These are phyloP conservation scores for Argyrosomus japonicus DNA, from an alignment of 2,113 vertebrate genomes.

Conservation along the genomic window DNA sequence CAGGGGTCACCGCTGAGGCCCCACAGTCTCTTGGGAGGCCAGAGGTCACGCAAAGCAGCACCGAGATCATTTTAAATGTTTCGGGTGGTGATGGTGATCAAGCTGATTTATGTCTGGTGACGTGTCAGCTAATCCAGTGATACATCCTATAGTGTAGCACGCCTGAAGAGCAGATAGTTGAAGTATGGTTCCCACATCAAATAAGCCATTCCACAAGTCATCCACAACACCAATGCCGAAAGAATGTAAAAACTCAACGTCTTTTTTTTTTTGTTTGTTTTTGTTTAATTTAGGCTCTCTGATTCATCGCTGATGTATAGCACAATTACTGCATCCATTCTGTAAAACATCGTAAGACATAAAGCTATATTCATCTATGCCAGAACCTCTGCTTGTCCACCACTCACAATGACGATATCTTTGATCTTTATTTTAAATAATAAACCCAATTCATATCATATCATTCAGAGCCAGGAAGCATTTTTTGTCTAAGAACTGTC, in stretches of 20 bases:
- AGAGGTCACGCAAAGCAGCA: constrained; percentile 33
- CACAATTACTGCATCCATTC: constrained; percentile 63
- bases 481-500: constrained; percentile 52
- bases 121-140: constrained; percentile 35
- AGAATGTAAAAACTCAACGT: constrained; percentile 52
- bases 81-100: constrained; percentile 10
- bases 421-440: constrained; percentile 47
- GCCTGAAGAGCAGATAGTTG: constrained; percentile 6
- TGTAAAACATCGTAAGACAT: constrained; percentile 74
- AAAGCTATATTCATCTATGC: constrained; percentile 61
- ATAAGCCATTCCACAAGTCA: constrained; percentile 33
- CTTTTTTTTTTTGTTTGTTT: constrained; percentile 39
- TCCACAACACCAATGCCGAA: constrained; percentile 33
- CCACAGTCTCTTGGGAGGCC: background rate
- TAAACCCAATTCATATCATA: constrained; percentile 54
- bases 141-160: background rate
- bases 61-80: constrained; percentile 34
- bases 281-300: constrained; percentile 71
- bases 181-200: constrained; percentile 33
- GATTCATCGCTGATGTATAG: constrained; percentile 68
- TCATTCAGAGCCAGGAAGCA: constrained; percentile 63
- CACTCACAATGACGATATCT: constrained; percentile 38
- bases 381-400: constrained; percentile 42
- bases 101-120: constrained; percentile 16
- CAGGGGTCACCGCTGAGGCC: background rate